Evolutionary conservation across 2,888 invertebrate genomes (phyloP), one percentile per base, ranked within the genome.

Genomic region (Exephanes ischioxanthus): DNA sequence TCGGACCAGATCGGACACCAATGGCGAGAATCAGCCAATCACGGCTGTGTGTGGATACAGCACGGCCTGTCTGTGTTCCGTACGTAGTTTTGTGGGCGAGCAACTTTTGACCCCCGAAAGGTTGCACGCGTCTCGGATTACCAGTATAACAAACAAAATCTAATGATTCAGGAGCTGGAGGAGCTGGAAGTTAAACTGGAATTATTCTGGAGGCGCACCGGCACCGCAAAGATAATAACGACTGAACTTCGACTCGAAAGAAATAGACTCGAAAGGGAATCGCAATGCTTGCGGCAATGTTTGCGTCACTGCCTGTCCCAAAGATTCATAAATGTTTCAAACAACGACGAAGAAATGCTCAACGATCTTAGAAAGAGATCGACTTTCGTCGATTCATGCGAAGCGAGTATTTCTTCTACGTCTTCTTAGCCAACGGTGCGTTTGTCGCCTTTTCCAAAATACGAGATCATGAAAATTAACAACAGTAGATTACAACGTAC

Each of bases 201-300:
- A 19, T 79, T 83, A 37, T 92, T 93, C 78, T 93, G 93, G 93
- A 88, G 87, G 45, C 86, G 89, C 26, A 81, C 90, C 9, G 90
- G 90, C 4, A 11, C 63, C 0, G 90, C 84, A 0, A 77, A 85
- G 73, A 30, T 91, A 68, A 85, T 81, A 30, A 84, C 76, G 14
- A 37, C 71, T 14, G 87, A 90, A 55, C 83, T 91, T 41, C 81
- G 76, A 37, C 55, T 70, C n/a, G 88, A 91, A 76, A 87, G 81
- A 37, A 76, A 89, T 16, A 78, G 51, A 68, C 82, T 90, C 14
- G 68, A 80, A 11, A 63, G 30, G 16, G 89, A 89, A 68, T 55
- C 76, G 4, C 71, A 58, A 5, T n/a, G 45, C 41, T 80, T 91
- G 33, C 85, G 72, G 30, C 75, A 88, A 77, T 68, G 76, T 16